Conservation (phyloP, 1,140 invertebrate species). For the Limonius californicus region DNA sequence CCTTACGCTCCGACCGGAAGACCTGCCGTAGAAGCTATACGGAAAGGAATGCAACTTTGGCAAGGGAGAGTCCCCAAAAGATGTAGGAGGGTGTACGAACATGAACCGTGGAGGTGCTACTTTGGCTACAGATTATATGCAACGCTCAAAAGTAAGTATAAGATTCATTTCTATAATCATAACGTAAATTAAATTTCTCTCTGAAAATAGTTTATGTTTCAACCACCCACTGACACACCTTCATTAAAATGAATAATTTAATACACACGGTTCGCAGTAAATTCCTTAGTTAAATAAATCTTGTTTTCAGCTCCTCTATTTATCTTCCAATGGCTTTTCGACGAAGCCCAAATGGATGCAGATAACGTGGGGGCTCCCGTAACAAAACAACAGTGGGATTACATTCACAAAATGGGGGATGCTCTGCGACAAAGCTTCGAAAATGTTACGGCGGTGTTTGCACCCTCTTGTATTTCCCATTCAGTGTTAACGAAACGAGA, state of each 20-base stretch:
- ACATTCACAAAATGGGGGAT: slow-evolving; percentile 85
- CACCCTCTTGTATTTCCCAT: slow-evolving; percentile 89
- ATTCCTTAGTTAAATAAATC: no score
- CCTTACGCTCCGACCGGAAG: slow-evolving; percentile 55
- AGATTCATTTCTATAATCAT: no score
- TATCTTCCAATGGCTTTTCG: slow-evolving; percentile 93
- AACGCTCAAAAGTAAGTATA: slow-evolving; percentile 68
- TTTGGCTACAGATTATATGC: slow-evolving; percentile 89
- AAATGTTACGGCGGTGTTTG: slow-evolving; percentile 86
- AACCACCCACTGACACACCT: no score
- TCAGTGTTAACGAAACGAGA: slow-evolving; percentile 83
- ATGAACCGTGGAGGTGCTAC: slow-evolving; percentile 86
- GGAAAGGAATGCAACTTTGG: slow-evolving; percentile 80
- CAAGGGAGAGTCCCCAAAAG: slow-evolving; percentile 71
- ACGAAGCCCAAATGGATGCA: slow-evolving; percentile 89
- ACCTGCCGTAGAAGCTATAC: slow-evolving; percentile 63
- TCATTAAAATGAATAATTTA: no score
- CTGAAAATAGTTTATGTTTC: no score
- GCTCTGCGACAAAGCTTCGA: slow-evolving; percentile 74
- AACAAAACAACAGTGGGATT: slow-evolving; percentile 88
- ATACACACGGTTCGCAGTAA: no score
- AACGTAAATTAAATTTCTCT: no score
- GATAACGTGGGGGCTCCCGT: slow-evolving; percentile 83
- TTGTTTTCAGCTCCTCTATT: slow-evolving; percentile 74
- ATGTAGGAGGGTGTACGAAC: slow-evolving; percentile 63